Evolutionary conservation across 2,797 vertebrate species (phyloP), one percentile per base, ranked within the genome.

Genomic region (Dipus sagitta): DNA sequence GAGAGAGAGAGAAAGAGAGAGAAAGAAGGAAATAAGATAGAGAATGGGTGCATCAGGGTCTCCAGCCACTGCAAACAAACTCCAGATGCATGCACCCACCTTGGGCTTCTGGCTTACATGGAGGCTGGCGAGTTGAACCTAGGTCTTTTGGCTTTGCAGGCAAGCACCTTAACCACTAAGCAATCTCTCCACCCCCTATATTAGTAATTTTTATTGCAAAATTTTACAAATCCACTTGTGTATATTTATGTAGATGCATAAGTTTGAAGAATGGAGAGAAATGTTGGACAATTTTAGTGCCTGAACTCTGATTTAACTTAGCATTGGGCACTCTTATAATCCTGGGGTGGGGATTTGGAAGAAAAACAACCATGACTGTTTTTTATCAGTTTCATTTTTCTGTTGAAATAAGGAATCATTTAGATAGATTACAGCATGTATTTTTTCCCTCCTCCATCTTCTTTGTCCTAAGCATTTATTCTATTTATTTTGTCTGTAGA

Each of bases 321-420:
- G 2, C 30, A 54, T 42, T 30, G 74, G 8, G n/a, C 20, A 52
- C 10, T 3, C 38, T 74, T 80, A 75, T 68, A 70, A 82, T 62
- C 65, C 6, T 89, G 3, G 94, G 42, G 3, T 93, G 72, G 90
- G 13, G 95, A 92, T 38, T 76, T 52, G 86, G 34, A 86, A 6
- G 58, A 93, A 77, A 70, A 62, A 94, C 67, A 72, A 5, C 4
- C 11, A 76, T 70, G 42, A 24, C 3, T 26, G 0, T 68, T 20
- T 88, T 78, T 95, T 94, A 65, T n/a, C 5, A 58, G 0, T 54
- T 64, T 85, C 32, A 81, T 88, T 78, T 90, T 54, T 82, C 52
- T 70, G 75, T 77, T 94, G 86, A 95, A 82, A 30, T 86, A 71
- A 92, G 74, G 2, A 17, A 72, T 54, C 79, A 42, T 84, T 93